A percentile compares a stretch with the other conserved stretches of the same genome.
Conservation (phyloP, 2,113 vertebrate genomes). For the Petrocephalus microphthalmus region DNA sequence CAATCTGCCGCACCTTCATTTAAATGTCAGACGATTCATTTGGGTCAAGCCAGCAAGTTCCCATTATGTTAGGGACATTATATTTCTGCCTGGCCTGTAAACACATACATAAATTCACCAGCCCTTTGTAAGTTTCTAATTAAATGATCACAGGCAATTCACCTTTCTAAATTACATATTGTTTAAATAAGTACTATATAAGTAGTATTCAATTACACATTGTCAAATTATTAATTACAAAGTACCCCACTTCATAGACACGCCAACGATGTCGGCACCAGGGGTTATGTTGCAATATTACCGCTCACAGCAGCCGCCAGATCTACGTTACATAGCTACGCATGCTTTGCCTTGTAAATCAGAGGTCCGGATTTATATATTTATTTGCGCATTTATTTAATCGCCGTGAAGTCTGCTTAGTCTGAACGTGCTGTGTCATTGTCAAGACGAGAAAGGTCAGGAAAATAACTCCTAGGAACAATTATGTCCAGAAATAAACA, state of each 20-base stretch:
- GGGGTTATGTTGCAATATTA: neutral
- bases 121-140: neutral
- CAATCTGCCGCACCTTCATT: neutral
- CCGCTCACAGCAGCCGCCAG: neutral
- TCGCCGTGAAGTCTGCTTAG: neutral
- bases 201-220: neutral
- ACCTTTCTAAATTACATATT: neutral
- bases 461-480: neutral
- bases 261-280: neutral
- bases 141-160: slow-evolving; percentile 33
- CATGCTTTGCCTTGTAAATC: neutral
- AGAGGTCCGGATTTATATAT: neutral
- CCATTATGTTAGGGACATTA: neutral
- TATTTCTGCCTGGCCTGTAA: neutral
- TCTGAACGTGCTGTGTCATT: neutral
- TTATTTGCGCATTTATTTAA: neutral
- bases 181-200: neutral
- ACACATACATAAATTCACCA: neutral
- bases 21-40: neutral
- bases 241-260: neutral
- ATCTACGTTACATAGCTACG: neutral
- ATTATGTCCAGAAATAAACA: slow-evolving; percentile 1
- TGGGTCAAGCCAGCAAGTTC: neutral
- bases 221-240: neutral
- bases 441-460: neutral